Conservation (phyloP, 1,140 invertebrate species). For the Sycobia sp. region DNA sequence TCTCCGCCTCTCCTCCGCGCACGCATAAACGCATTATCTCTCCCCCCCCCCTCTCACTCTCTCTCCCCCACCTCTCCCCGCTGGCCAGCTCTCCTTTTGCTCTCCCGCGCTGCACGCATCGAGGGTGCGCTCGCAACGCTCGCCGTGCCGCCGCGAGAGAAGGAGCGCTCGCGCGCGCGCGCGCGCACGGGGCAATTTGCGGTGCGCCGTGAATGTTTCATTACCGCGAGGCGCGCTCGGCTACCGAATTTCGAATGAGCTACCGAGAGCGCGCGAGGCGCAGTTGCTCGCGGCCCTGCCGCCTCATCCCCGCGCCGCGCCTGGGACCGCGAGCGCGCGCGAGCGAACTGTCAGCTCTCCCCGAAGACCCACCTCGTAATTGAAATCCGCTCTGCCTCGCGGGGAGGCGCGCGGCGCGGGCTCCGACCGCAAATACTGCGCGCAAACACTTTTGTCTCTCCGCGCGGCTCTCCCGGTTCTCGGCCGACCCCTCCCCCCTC, state of each 20-base stretch:
- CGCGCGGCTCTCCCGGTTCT: too few species aligned
- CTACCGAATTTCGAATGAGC: conserved; percentile 63
- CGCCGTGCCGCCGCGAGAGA: not conserved
- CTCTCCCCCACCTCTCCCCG: too few species aligned
- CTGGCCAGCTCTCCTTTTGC: too few species aligned
- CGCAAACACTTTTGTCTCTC: conserved; percentile 58
- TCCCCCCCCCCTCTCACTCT: too few species aligned
- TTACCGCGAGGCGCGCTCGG: conserved; percentile 53
- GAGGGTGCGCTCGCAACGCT: too few species aligned
- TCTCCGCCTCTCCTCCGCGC: not conserved
- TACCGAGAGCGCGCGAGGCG: conserved; percentile 47
- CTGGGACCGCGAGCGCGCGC: not conserved
- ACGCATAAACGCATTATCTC: too few species aligned
- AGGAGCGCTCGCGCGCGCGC: not conserved
- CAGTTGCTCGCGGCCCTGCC: too few species aligned
- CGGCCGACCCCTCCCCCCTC: too few species aligned
- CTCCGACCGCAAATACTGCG: conserved; percentile 57
- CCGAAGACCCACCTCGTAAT: conserved; percentile 58
- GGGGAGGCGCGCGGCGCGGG: conserved; percentile 37
- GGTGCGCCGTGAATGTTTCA: conserved; percentile 61
- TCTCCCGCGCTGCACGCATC: too few species aligned
- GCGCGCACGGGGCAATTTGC: conserved; percentile 55
- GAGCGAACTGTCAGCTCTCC: conserved; percentile 39
- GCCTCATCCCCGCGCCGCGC: too few species aligned
- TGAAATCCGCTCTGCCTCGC: conserved; percentile 57